Evolutionary conservation across 2,113 vertebrate species (phyloP).

Genomic region (Oreotrochilus melanogaster): DNA sequence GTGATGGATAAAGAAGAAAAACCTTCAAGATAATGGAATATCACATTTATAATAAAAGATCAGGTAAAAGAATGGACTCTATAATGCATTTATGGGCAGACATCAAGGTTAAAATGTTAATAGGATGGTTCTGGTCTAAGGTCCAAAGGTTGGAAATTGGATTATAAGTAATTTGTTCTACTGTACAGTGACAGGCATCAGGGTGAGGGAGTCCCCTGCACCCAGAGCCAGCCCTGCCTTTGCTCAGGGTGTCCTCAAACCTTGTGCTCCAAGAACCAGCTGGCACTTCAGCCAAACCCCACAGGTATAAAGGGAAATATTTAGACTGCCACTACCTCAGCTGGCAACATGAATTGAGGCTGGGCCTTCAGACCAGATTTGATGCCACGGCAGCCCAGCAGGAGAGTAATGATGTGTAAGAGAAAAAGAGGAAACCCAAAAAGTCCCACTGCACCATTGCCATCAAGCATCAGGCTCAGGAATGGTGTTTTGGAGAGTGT

Average conservation of each 20-base stretch:
- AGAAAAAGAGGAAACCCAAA: neutral
- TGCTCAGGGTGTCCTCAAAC: neutral
- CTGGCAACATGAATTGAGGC: neutral
- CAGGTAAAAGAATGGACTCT: neutral
- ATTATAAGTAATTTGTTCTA: neutral
- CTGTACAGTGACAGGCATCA: neutral
- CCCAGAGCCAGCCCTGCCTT: neutral
- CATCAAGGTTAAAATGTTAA: neutral
- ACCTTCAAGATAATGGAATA: neutral
- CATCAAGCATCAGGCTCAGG: neutral
- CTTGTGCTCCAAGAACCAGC: neutral
- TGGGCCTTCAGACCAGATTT: neutral
- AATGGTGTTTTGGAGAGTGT: neutral
- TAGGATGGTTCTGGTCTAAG: neutral
- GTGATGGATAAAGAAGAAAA: neutral
- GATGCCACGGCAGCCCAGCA: neutral
- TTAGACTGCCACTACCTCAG: neutral
- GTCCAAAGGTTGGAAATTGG: neutral
- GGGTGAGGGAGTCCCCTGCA: neutral
- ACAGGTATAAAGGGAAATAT: neutral
- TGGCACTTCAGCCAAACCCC: neutral
- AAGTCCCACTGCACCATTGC: neutral
- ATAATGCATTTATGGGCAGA: neutral
- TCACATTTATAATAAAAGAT: neutral
- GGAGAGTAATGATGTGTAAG: neutral